Conservation (phyloP, 1,140 invertebrate genomes). For the Trachymyrmex cornetzi region DNA sequence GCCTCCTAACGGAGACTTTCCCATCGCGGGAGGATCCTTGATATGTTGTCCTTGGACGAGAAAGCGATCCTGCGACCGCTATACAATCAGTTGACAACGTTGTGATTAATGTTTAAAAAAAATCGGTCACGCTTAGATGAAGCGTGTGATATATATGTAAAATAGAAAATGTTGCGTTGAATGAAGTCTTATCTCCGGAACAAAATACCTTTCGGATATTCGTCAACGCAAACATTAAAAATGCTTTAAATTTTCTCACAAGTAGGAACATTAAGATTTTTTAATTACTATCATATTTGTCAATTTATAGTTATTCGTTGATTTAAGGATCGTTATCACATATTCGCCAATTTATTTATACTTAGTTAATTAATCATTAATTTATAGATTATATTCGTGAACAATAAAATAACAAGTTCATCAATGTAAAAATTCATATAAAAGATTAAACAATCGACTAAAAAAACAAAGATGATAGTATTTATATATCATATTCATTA, state of each 20-base stretch:
- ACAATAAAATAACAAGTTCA: no score
- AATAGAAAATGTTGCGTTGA: slow-evolving; percentile 5
- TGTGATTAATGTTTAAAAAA: slow-evolving; percentile 46
- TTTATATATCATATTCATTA: no score
- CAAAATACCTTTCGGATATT: background rate
- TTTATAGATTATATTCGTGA: no score
- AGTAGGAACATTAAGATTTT: no score
- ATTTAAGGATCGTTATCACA: no score
- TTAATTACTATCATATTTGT: no score
- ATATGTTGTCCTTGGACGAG: slow-evolving; percentile 68
- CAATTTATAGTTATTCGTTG: no score
- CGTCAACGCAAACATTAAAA: background rate
- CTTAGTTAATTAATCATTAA: no score
- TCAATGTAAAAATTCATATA: no score
- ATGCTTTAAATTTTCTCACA: background rate
- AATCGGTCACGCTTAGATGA: slow-evolving; percentile 35
- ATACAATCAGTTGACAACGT: slow-evolving; percentile 39
- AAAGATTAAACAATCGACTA: no score
- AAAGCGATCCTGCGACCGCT: slow-evolving; percentile 57
- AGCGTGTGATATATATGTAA: background rate
- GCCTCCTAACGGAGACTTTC: slow-evolving; percentile 53
- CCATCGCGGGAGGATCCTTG: slow-evolving; percentile 61
- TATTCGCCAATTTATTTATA: no score
- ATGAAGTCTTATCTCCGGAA: background rate
- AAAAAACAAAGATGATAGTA: no score